Base-by-base conservation (phyloP, 2,888 invertebrate species). In the Notodonta dromedarius region DNA sequence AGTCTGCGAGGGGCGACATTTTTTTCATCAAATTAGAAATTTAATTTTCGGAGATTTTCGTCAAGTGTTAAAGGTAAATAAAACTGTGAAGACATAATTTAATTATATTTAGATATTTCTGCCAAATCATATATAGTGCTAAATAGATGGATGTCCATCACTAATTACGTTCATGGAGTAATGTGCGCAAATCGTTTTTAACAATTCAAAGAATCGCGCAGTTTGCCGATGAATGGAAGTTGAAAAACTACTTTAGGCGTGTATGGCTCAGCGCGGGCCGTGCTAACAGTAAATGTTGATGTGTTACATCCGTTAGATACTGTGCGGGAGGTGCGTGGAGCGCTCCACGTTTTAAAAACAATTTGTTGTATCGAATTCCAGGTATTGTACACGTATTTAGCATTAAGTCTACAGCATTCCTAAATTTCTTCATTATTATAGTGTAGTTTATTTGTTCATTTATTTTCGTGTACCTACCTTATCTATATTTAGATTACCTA, bases 291-390 rank as follows among this genome's bases (percentile, higher is more conserved):
- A 84, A 80, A 84, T 73, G 75, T 75, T 69, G 71, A 83, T 84
- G 84, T 86, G 83, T 78, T 82, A 86, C 83, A 78, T 84, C 90
- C 88, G 89, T 85, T 88, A 46, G 46, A n/a, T 46, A 83, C 79
- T 78, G 70, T 61, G 86, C 78, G 86, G 87, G 87, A 80, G 87
- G 77, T 71, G 76, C 66, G 57, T 65, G 57, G 54, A 65, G 65
- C 63, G 63, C 62, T 62, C 66, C 59, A 67, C 60, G 69, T 24
- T 24, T 24, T 70, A 71, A 72, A 65, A 57, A 59, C 0, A 14
- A 61, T 71, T 65, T 68, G 65, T 70, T 59, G 57, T 66, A 46
- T 48, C 16, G 51, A 54, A 62, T 61, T 68, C 63, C 74, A 82
- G 78, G 80, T 82, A 81, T 73, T 62, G 56, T 60, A 35, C 58